phyloP scores from a whole-genome alignment of 1,140 invertebrate species.

The Leptinotarsa texana region DNA sequence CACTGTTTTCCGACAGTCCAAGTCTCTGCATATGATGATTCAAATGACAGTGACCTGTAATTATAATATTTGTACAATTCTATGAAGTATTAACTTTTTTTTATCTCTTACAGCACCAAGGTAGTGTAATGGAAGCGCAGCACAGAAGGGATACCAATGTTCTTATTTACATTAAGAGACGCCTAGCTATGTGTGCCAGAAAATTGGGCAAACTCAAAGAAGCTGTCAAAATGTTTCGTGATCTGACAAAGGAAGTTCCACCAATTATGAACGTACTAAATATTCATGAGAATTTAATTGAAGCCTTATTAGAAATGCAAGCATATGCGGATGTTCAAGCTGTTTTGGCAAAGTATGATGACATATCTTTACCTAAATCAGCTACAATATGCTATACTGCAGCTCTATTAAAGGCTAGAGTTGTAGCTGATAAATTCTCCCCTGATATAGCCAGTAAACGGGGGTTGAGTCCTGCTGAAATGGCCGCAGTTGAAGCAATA shows the following conservation, averaged over 20 bases:
- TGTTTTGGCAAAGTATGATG: slow-evolving; percentile 95
- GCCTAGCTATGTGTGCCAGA: slow-evolving; percentile 95
- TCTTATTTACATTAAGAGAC: slow-evolving; percentile 90
- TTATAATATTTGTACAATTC: no score
- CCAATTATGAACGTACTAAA: slow-evolving; percentile 95
- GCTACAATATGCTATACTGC: slow-evolving; percentile 97
- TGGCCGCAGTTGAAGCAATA: slow-evolving; percentile 95
- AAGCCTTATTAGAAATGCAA: slow-evolving; percentile 93
- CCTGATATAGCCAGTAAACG: slow-evolving; percentile 87
- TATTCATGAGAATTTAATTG: slow-evolving; percentile 97
- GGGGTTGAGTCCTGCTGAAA: slow-evolving; percentile 85
- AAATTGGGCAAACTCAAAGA: slow-evolving; percentile 93
- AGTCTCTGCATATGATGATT: no score
- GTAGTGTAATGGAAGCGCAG: slow-evolving; percentile 74
- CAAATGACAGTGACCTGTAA: no score
- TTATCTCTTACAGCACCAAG: slow-evolving; percentile 63
- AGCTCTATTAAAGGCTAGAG: slow-evolving; percentile 89
- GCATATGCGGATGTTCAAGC: slow-evolving; percentile 95
- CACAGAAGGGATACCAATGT: slow-evolving; percentile 94
- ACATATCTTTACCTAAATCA: slow-evolving; percentile 93
- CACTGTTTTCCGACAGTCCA: no score
- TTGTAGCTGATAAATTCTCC: slow-evolving; percentile 91
- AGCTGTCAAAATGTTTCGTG: slow-evolving; percentile 95
- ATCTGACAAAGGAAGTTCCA: slow-evolving; percentile 95
- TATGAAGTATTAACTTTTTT: neutral